Evolutionary conservation across 2,888 invertebrate genomes (phyloP), one percentile per base, ranked within the genome.

Genomic region (Neria commutata): DNA sequence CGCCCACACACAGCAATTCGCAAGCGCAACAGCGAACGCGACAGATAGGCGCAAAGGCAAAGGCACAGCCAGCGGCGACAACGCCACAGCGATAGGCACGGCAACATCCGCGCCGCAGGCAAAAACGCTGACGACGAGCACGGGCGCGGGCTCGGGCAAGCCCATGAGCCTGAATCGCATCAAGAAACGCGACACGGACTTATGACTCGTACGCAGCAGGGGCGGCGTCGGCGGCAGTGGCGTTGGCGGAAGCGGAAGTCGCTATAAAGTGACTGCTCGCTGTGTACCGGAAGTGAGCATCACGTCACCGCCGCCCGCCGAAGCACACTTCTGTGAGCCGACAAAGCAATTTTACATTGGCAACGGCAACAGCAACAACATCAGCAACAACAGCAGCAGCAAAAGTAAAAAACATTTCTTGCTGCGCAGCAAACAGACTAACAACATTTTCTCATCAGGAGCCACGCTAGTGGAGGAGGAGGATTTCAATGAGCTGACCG

Each of bases 141-240:
- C 58, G 40, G 64, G 51, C 56, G 65, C 69, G 57, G 67, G 67
- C 62, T 74, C 67, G 67, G 67, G 62, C 55, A 72, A 73, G 74
- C 74, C 72, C 66, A 73, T 75, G 67, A 77, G 73, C 69, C 66
- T 69, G 65, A 72, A 72, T 70, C 81, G 78, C 71, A 75, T 81
- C 71, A 81, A 79, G 70, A 81, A 81, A 69, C 78, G 78, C 66
- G 80, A 82, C 63, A 80, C 81, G 47, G 82, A 81, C 72, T 81
- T 81, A 81, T 81, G 81, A 81, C 81, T 81, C 75, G 74, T 80
- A 74, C 77, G 77, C 69, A 72, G 74, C 54, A 77, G 77, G 59
- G 72, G 74, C 64, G 72, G 67, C 65, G 61, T 58, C 58, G 66
- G 68, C 63, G 74, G 74, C 65, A 71, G 74, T 65, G 71, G 64